Evolutionary conservation across 2,113 vertebrate genomes (phyloP).

Genomic region (Cariama cristata): DNA sequence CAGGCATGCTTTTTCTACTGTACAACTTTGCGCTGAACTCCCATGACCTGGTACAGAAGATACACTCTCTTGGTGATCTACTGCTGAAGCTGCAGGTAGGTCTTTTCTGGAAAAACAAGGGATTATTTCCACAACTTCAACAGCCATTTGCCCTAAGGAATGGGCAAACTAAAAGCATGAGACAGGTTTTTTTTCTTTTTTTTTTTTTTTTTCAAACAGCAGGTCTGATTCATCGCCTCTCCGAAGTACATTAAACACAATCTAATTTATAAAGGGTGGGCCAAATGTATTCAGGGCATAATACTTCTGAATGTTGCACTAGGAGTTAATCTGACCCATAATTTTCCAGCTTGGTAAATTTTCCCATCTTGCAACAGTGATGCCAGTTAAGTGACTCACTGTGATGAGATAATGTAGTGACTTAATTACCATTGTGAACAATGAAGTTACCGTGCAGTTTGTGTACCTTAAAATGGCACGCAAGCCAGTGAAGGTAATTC

Average conservation of each 20-base stretch:
- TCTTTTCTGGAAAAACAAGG: slow-evolving; percentile 63
- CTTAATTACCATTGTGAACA: slow-evolving; percentile 67
- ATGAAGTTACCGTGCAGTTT: slow-evolving; percentile 58
- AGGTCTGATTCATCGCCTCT: slow-evolving; percentile 53
- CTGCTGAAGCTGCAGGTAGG: slow-evolving; percentile 57
- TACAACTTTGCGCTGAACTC: slow-evolving; percentile 66
- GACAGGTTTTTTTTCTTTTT: not conserved
- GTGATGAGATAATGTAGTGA: slow-evolving; percentile 69
- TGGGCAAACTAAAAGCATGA: slow-evolving; percentile 60
- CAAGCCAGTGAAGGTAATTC: slow-evolving; percentile 37
- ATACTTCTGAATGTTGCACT: slow-evolving; percentile 52
- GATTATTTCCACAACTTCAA: slow-evolving; percentile 61
- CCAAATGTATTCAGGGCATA: slow-evolving; percentile 70
- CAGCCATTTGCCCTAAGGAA: slow-evolving; percentile 57
- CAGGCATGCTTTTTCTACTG: slow-evolving; percentile 65
- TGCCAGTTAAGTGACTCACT: slow-evolving; percentile 70
- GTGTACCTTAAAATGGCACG: slow-evolving; percentile 44
- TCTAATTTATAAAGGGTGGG: slow-evolving; percentile 62
- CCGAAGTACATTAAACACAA: slow-evolving; percentile 55
- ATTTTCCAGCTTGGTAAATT: slow-evolving; percentile 71
- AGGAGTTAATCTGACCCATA: slow-evolving; percentile 70
- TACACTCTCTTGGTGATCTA: slow-evolving; percentile 53
- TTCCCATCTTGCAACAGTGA: slow-evolving; percentile 66
- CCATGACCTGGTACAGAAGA: slow-evolving; percentile 68
- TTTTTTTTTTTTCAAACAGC: not conserved